These are phyloP conservation scores for Netelia inedita DNA, from an alignment of 2,888 invertebrate genomes.

Conservation along the genomic window DNA sequence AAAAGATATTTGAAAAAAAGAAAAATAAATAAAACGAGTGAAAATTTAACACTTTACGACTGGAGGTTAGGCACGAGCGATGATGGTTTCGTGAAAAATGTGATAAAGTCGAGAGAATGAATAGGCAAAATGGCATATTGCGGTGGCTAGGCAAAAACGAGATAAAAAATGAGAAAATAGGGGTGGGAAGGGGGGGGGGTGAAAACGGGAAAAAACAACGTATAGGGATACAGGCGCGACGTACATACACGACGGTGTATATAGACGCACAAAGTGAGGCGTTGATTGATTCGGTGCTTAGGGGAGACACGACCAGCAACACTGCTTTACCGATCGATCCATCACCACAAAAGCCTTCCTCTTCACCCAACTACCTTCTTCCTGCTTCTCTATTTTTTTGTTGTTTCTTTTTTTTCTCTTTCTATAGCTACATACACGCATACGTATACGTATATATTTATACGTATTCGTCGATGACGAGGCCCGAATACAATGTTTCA, in stretches of 20 bases:
- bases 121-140: not conserved
- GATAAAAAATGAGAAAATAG: not conserved
- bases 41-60: not conserved
- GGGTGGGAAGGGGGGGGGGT: not conserved
- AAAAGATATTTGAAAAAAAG: too few relatives aligned
- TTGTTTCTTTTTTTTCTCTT: too few relatives aligned
- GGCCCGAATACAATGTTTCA: conserved; percentile 67
- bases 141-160: not conserved
- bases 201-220: not conserved
- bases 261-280: conserved; percentile 39
- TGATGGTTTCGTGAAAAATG: not conserved
- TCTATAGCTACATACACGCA: conserved; percentile 25
- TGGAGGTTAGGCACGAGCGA: not conserved
- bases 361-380: conserved; percentile 52
- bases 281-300: conserved; percentile 72
- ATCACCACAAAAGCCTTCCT: conserved; percentile 63
- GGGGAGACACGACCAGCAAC: conserved; percentile 68
- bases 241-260: not conserved
- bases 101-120: not conserved
- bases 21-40: too few relatives aligned
- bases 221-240: not conserved
- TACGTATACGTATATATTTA: conserved; percentile 18
- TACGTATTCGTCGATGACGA: conserved; percentile 42
- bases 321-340: conserved; percentile 70
- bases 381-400: conserved; percentile 29